Conservation (phyloP, 1,140 invertebrate species). For the Brachionus rubens region DNA sequence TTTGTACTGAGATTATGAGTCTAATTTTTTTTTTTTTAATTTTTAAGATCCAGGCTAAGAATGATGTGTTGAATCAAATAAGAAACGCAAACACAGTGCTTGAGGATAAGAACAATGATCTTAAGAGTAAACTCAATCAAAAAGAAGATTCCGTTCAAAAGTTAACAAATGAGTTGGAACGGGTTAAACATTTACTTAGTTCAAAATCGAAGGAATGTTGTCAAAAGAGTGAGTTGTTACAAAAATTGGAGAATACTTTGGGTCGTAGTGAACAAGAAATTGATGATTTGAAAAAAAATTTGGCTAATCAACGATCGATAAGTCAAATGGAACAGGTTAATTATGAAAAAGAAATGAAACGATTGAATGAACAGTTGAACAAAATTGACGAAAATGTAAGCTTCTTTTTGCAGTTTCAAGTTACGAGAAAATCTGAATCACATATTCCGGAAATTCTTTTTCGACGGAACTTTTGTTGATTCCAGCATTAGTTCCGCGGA, state of each 20-base stretch:
- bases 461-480: too few species aligned
- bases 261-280: neutral
- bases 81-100: neutral
- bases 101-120: neutral
- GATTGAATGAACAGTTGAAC: neutral
- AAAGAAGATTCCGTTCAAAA: slow-evolving; percentile 54
- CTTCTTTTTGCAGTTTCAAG: too few species aligned
- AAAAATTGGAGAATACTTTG: slow-evolving; percentile 10
- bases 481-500: too few species aligned
- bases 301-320: neutral
- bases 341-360: slow-evolving; percentile 31
- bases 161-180: slow-evolving; percentile 53
- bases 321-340: neutral
- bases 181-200: slow-evolving; percentile 51
- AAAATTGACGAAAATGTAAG: slow-evolving; percentile 21
- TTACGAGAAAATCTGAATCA: too few species aligned
- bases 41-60: slow-evolving; percentile 48
- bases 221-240: slow-evolving; percentile 7
- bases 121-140: neutral
- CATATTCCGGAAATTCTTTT: too few species aligned
- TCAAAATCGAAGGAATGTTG: slow-evolving; percentile 52
- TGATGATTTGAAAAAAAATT: slow-evolving; percentile 17
- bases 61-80: slow-evolving; percentile 48
- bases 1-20: too few species aligned
- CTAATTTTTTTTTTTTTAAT: slow-evolving; percentile 54